Percentiles rank a stretch among this genome's conserved stretches.
phyloP scores from a whole-genome alignment of 2,797 vertebrate species.

The Urophycis tenuis region DNA sequence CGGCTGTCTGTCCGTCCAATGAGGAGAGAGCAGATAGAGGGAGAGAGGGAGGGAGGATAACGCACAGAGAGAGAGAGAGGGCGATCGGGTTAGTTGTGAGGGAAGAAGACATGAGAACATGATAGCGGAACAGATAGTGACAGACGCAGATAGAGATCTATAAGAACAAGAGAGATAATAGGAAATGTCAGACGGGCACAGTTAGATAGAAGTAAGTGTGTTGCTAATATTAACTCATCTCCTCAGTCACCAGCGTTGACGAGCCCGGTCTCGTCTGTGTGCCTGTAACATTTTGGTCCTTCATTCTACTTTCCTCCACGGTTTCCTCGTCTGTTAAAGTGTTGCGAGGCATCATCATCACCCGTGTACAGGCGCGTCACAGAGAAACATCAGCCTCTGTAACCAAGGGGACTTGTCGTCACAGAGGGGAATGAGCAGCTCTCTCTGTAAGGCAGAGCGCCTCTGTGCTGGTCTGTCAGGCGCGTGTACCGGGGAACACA shows the following conservation, averaged over 20 bases:
- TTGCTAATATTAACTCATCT: too few species aligned
- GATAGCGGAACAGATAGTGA: not conserved
- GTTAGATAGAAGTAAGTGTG: too few species aligned
- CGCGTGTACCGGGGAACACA: not conserved
- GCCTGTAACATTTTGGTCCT: too few species aligned
- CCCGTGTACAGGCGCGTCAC: too few species aligned
- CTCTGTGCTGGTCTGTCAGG: too few species aligned
- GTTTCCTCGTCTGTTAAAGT: too few species aligned
- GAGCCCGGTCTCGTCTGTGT: too few species aligned
- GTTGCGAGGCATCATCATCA: not conserved
- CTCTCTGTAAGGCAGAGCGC: not conserved
- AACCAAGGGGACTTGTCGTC: not conserved
- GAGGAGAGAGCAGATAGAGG: not conserved
- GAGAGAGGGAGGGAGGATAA: conserved; percentile 17
- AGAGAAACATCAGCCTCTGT: not conserved
- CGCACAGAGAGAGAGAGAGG: not conserved
- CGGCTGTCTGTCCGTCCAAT: conserved; percentile 9
- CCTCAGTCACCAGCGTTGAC: too few species aligned
- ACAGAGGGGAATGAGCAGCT: not conserved
- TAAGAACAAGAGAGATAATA: not conserved
- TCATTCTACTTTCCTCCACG: too few species aligned
- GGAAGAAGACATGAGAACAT: conserved; percentile 5
- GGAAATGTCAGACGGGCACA: not conserved
- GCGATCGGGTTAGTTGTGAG: too few species aligned
- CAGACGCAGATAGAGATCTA: not conserved